phyloP scores from a whole-genome alignment of 2,797 vertebrate genomes.

The Channa striata region DNA sequence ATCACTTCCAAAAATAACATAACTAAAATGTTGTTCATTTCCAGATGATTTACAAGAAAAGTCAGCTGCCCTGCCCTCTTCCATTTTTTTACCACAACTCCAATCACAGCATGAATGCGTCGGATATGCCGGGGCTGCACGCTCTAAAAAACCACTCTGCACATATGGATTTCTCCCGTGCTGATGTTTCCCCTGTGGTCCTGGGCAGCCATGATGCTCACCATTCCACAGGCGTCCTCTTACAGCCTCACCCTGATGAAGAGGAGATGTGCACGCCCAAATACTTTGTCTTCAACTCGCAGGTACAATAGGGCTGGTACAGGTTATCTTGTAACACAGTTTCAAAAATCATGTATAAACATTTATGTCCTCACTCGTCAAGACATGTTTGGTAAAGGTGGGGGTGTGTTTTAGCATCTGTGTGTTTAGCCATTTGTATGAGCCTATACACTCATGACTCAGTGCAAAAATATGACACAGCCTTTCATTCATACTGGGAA shows the following conservation, averaged over 20 bases:
- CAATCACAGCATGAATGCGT: constrained; percentile 88
- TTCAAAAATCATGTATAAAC: background rate
- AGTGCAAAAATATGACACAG: constrained; percentile 3
- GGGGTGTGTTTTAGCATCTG: constrained; percentile 27
- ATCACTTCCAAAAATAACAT: background rate
- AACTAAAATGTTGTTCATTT: background rate
- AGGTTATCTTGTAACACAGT: background rate
- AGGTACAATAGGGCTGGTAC: constrained; percentile 80
- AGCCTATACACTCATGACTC: constrained; percentile 23
- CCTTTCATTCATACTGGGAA: background rate
- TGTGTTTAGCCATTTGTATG: constrained; percentile 11
- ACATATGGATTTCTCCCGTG: constrained; percentile 85
- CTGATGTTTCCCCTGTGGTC: constrained; percentile 68
- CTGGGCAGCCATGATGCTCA: constrained; percentile 66
- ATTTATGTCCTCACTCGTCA: constrained; percentile 10
- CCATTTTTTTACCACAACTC: constrained; percentile 83
- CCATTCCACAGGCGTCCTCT: constrained; percentile 78
- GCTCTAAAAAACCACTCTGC: constrained; percentile 80
- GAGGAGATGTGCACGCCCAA: constrained; percentile 92
- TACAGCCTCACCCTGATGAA: constrained; percentile 78
- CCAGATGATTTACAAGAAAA: constrained; percentile 97
- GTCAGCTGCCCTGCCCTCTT: constrained; percentile 92
- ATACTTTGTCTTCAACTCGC: constrained; percentile 96
- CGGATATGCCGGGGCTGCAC: constrained; percentile 77
- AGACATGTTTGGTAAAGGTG: constrained; percentile 46